A percentile compares a stretch with the other conserved stretches of the same genome.
phyloP scores from a whole-genome alignment of 2,888 invertebrate species.

The Sphecodes monilicornis region DNA sequence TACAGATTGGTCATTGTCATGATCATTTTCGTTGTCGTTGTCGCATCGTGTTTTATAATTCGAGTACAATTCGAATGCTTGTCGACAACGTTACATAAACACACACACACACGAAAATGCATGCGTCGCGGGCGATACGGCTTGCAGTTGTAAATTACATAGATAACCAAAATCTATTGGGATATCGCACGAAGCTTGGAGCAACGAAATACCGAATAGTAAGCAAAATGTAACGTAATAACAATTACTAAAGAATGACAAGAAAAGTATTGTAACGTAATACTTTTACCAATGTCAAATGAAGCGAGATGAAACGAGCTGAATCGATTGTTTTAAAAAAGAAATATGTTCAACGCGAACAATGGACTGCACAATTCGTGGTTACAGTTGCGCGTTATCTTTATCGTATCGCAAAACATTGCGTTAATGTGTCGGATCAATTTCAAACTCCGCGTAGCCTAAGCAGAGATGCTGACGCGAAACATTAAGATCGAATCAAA shows the following conservation, averaged over 20 bases:
- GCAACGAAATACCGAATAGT: slow-evolving; percentile 56
- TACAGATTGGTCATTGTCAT: not conserved
- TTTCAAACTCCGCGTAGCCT: slow-evolving; percentile 29
- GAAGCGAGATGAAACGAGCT: not conserved
- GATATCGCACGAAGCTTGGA: slow-evolving; percentile 47
- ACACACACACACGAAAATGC: not conserved
- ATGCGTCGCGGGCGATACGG: not conserved
- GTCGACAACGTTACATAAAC: not conserved
- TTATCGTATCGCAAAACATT: slow-evolving; percentile 5
- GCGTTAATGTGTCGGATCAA: slow-evolving; percentile 3
- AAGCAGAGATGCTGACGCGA: slow-evolving; percentile 24
- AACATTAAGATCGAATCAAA: slow-evolving; percentile 33
- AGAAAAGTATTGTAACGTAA: slow-evolving; percentile 33
- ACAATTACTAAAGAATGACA: slow-evolving; percentile 20
- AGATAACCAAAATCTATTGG: not conserved
- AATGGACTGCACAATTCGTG: not conserved
- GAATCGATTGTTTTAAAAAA: too few species aligned
- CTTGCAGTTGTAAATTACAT: not conserved
- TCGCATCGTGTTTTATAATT: not conserved
- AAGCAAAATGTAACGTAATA: slow-evolving; percentile 26
- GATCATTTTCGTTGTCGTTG: too few species aligned
- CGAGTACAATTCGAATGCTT: not conserved
- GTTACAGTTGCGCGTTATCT: not conserved
- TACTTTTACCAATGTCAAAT: not conserved
- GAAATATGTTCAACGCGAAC: not conserved